These are phyloP conservation scores for Aphaenogaster floridana DNA, from an alignment of 1,140 invertebrate genomes.

Conservation along the genomic window DNA sequence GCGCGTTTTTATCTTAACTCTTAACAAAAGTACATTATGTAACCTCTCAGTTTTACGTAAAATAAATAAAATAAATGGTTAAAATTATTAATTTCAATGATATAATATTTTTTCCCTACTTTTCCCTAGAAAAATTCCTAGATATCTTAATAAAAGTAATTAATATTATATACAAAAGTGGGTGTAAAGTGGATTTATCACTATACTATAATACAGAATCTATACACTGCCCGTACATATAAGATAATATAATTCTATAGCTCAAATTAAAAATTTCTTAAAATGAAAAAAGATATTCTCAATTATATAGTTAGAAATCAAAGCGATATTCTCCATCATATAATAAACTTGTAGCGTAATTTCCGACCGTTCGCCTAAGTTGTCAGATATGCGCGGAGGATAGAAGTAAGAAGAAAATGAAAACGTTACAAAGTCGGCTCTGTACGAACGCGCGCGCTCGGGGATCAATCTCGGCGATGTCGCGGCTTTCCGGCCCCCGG, in stretches of 20 bases:
- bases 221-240: too few relatives aligned
- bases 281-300: not conserved
- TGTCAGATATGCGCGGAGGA: slow-evolving; percentile 13
- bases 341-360: not conserved
- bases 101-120: not conserved
- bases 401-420: slow-evolving; percentile 16
- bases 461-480: slow-evolving; percentile 23
- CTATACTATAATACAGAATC: too few relatives aligned
- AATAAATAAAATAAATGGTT: not conserved
- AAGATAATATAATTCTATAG: slow-evolving; percentile 4
- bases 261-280: not conserved
- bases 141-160: not conserved
- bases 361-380: not conserved
- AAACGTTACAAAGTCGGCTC: not conserved
- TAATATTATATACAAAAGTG: not conserved
- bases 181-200: not conserved
- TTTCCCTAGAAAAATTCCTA: too few relatives aligned
- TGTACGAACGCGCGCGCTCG: not conserved
- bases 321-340: not conserved
- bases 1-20: slow-evolving; percentile 23
- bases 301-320: not conserved
- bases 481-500: slow-evolving; percentile 16
- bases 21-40: not conserved
- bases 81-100: not conserved
- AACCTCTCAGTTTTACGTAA: not conserved